Evolutionary conservation across 2,797 vertebrate species (phyloP).

Genomic region (Odontamblyopus rebecca): DNA sequence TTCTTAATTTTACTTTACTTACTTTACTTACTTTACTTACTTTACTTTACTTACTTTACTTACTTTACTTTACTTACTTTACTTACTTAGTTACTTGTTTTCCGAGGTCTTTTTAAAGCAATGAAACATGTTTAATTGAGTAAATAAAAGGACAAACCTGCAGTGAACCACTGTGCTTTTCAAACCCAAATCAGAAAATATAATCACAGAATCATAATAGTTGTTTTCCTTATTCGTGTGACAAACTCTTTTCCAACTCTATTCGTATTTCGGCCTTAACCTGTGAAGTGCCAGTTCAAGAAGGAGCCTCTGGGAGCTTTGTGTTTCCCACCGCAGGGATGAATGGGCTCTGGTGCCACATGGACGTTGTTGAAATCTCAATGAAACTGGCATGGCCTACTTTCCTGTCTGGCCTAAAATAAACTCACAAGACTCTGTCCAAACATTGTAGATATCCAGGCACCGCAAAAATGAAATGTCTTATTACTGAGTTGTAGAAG

Average conservation of each 20-base stretch:
- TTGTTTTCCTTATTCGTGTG: background rate
- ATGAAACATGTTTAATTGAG: no score
- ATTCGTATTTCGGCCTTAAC: constrained; percentile 7
- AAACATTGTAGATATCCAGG: constrained; percentile 34
- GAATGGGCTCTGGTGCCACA: constrained; percentile 48
- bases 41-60: no score
- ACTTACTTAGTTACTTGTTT: no score
- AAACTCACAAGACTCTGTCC: constrained; percentile 54
- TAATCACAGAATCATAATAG: no score
- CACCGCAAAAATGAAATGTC: constrained; percentile 9
- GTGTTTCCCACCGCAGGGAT: constrained; percentile 32
- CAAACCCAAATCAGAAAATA: no score
- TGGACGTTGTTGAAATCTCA: constrained; percentile 69
- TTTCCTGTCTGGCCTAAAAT: constrained; percentile 69
- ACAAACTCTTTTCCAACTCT: constrained; percentile 22
- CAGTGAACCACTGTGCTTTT: no score
- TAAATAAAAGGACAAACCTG: no score
- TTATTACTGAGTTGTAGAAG: background rate
- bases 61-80: no score
- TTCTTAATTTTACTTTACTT: no score
- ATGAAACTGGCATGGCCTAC: constrained; percentile 74
- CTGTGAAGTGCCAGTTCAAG: constrained; percentile 22
- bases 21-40: no score
- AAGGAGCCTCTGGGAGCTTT: constrained; percentile 30
- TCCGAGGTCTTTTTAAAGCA: no score